phyloP scores from a whole-genome alignment of 2,888 invertebrate genomes.

The Polylopha cassiicola region DNA sequence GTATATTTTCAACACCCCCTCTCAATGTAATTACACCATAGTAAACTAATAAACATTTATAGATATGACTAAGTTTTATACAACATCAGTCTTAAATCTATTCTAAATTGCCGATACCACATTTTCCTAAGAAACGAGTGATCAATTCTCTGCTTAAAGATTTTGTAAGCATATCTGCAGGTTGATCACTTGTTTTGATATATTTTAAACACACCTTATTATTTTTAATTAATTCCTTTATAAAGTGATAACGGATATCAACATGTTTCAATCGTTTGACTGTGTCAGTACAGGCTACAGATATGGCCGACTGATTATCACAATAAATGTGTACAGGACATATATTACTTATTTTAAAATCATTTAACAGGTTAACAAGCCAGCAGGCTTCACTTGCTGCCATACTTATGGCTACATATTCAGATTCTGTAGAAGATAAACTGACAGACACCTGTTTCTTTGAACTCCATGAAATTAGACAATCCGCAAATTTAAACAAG shows the following conservation, averaged over 20 bases:
- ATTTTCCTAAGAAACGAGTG: slow-evolving; percentile 4
- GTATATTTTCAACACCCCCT: too few species aligned
- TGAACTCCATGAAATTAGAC: slow-evolving; percentile 27
- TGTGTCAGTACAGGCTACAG: slow-evolving; percentile 18
- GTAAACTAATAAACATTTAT: not conserved
- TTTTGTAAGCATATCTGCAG: slow-evolving; percentile 24
- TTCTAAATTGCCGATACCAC: slow-evolving; percentile 4
- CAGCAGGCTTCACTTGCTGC: slow-evolving; percentile 26
- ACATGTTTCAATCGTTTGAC: slow-evolving; percentile 21
- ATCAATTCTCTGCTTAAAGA: slow-evolving; percentile 15
- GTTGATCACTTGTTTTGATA: slow-evolving; percentile 22
- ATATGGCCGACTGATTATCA: slow-evolving; percentile 23
- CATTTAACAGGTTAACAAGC: slow-evolving; percentile 16
- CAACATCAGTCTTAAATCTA: not conserved
- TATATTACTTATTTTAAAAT: slow-evolving; percentile 16
- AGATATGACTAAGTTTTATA: not conserved
- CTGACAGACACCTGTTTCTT: slow-evolving; percentile 29
- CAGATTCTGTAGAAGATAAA: slow-evolving; percentile 30
- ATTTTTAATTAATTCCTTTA: slow-evolving; percentile 22
- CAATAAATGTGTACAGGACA: too few species aligned
- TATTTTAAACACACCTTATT: slow-evolving; percentile 21
- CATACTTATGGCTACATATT: slow-evolving; percentile 29
- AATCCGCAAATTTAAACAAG: slow-evolving; percentile 25
- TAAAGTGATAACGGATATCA: slow-evolving; percentile 22
- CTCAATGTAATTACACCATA: too few species aligned